Base-by-base conservation (phyloP, 2,797 vertebrate species). In the Denticeps clupeoides region DNA sequence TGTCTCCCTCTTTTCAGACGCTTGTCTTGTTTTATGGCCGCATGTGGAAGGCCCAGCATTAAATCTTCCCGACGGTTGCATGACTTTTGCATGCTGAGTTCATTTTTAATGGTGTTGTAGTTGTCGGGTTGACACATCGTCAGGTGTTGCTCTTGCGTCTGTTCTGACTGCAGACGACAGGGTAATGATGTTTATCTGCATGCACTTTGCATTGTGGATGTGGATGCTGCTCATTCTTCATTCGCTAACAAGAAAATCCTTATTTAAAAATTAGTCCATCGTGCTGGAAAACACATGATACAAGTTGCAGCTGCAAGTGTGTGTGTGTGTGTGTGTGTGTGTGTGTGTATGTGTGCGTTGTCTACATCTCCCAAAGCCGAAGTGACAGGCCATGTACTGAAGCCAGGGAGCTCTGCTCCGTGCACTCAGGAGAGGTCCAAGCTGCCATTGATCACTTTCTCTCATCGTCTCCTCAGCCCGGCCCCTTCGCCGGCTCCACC, bases 361-460 rank as follows among this genome's bases (percentile, higher is more conserved):
- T 18, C n/a, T 41, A 37, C 45, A 18, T 57, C 45, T 44, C 53
- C 29, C 6, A 58, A 57, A 69, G 45, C 48, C 25, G 23, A 60
- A 63, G 51, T 54, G 62, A 60, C 60, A 59, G 55, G 52, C 58
- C 47, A 52, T 45, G 52, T 66, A 51, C 50, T 47, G 47, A 52
- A 24, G 35, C 28, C n/a, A n/a, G n/a, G 51, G 54, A 60, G 58
- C 51, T 49, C 32, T 51, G 53, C 63, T 55, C 64, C 60, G 55
- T 60, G 56, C 51, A 49, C 12, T 45, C 51, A 53, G 40, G 56
- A 62, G 58, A 67, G 64, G 55, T 45, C 55, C 46, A 50, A 63
- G 62, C 55, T 58, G 60, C 56, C 38, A 62, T 64, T 68, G 61
- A 73, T 68, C 72, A 69, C 51, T 41, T 61, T 64, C 55, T 57